Evolutionary conservation across 1,140 invertebrate genomes (phyloP).

Genomic region (Campoletis sonorensis): DNA sequence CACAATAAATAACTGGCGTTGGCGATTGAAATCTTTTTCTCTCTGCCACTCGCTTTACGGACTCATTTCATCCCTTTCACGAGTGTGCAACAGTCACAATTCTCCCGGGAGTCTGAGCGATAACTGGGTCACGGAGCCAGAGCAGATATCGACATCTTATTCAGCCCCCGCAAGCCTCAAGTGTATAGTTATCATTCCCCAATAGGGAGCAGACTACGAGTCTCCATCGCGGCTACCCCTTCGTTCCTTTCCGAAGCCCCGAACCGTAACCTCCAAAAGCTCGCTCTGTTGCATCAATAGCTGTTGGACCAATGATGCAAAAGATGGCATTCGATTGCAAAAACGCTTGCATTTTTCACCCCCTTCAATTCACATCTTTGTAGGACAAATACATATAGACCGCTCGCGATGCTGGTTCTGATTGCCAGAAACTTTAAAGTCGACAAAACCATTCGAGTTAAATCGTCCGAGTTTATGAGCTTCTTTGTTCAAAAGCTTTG

Average conservation of each 20-base stretch:
- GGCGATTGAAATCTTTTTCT: background rate
- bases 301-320: too few species aligned
- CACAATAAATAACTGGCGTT: background rate
- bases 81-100: constrained; percentile 13
- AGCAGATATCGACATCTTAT: constrained; percentile 57
- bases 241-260: background rate
- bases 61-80: constrained; percentile 40
- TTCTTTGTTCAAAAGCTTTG: too few species aligned
- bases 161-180: constrained; percentile 2
- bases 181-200: background rate
- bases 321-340: too few species aligned
- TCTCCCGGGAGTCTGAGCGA: constrained; percentile 50
- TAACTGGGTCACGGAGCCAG: constrained; percentile 54
- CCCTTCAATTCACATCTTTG: too few species aligned
- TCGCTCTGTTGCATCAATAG: too few species aligned
- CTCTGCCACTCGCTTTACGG: constrained; percentile 13
- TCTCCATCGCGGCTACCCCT: background rate
- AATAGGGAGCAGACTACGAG: background rate
- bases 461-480: too few species aligned
- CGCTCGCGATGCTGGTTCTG: too few species aligned
- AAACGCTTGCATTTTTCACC: too few species aligned
- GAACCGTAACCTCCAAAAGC: background rate
- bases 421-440: too few species aligned
- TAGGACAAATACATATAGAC: too few species aligned
- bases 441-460: too few species aligned